These are phyloP conservation scores for Donacobius atricapilla DNA, from an alignment of 2,113 vertebrate species.

Conservation along the genomic window DNA sequence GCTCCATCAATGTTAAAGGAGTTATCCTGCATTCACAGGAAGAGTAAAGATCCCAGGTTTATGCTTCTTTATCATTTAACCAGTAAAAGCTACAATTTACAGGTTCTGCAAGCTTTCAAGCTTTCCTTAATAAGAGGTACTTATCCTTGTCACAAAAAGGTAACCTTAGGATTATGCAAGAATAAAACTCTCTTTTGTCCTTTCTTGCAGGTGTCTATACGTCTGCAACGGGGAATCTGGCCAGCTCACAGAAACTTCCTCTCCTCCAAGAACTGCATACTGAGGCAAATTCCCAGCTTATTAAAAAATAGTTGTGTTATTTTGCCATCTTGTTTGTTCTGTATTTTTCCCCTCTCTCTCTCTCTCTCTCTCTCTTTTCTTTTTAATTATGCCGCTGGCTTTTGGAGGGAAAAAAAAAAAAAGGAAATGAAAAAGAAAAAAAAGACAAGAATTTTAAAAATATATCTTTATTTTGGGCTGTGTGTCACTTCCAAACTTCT, in stretches of 20 bases:
- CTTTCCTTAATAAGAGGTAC: neutral
- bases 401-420: neutral
- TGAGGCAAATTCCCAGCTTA: conserved; percentile 62
- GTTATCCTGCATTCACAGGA: neutral
- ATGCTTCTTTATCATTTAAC: neutral
- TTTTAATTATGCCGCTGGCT: neutral
- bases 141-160: neutral
- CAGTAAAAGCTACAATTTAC: neutral
- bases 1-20: neutral
- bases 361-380: neutral
- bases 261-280: conserved; percentile 36
- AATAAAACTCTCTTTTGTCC: conserved; percentile 35
- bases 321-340: conserved; percentile 58
- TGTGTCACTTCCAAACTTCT: neutral
- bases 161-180: neutral
- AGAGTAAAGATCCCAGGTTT: neutral
- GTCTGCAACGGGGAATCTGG: neutral
- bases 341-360: neutral
- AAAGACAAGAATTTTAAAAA: neutral
- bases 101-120: neutral
- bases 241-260: conserved; percentile 18
- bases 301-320: conserved; percentile 68
- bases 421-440: neutral
- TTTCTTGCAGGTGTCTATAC: conserved; percentile 52
- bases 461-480: neutral